phyloP scores from a whole-genome alignment of 2,888 invertebrate species.

The Scaptomyza tumidula region DNA sequence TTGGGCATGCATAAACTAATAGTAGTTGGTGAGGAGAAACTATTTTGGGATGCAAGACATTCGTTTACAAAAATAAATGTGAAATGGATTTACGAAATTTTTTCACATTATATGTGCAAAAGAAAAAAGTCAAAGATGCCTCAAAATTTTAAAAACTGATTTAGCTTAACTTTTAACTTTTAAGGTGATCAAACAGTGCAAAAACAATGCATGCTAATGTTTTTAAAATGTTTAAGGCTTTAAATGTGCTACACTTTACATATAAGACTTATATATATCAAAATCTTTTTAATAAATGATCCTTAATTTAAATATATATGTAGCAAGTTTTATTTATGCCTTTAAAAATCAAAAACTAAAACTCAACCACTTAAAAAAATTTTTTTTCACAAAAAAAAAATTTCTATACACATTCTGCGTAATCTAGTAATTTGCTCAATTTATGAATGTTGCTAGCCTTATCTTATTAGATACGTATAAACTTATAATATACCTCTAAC shows the following conservation, averaged over 20 bases:
- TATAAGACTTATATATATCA: background rate
- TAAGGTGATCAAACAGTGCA: background rate
- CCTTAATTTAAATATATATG: too few species aligned
- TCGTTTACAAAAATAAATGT: conserved; percentile 5
- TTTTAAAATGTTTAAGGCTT: background rate
- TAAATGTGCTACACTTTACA: background rate
- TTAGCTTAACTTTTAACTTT: too few species aligned
- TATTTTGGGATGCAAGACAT: conserved; percentile 22
- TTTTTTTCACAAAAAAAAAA: too few species aligned
- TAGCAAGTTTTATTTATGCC: too few species aligned
- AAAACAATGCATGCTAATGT: background rate
- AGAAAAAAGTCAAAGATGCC: conserved; percentile 1
- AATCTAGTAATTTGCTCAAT: conserved; percentile 6
- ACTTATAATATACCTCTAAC: conserved; percentile 43
- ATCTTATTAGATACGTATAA: conserved; percentile 43
- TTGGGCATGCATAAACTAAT: conserved; percentile 7
- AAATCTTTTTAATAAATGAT: too few species aligned
- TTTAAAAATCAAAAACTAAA: too few species aligned
- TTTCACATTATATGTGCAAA: background rate
- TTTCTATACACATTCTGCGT: background rate
- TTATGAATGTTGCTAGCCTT: conserved; percentile 26
- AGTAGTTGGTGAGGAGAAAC: conserved; percentile 3
- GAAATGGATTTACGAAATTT: conserved; percentile 13
- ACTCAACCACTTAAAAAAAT: too few species aligned
- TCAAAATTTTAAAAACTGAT: conserved; percentile 8